These are phyloP conservation scores for Popillia japonica DNA, from an alignment of 1,140 invertebrate genomes.

Conservation along the genomic window DNA sequence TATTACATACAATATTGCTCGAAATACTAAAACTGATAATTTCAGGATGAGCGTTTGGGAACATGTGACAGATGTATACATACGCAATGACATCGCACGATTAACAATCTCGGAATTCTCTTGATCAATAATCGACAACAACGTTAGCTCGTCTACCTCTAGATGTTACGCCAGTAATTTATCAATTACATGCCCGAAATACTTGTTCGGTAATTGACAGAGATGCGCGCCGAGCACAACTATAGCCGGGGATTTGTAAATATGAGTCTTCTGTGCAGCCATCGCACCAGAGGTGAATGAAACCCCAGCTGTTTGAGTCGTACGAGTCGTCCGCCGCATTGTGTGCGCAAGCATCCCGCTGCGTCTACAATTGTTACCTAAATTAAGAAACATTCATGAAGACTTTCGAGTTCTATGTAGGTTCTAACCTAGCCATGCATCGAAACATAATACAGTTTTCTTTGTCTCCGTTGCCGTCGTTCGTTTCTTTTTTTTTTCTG, in stretches of 20 bases:
- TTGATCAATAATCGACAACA: not conserved
- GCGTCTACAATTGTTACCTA: slow-evolving; percentile 44
- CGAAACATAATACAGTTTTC: slow-evolving; percentile 18
- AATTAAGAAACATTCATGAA: slow-evolving; percentile 47
- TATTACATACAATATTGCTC: not conserved
- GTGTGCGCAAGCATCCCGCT: slow-evolving; percentile 41
- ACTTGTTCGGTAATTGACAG: slow-evolving; percentile 9
- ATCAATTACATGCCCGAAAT: slow-evolving; percentile 10
- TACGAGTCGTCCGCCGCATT: slow-evolving; percentile 36
- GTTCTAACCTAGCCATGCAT: not conserved
- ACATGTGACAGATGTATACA: too few relatives aligned
- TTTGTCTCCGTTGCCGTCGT: not conserved
- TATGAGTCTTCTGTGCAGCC: not conserved
- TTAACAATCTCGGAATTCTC: not conserved
- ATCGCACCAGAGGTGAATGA: slow-evolving; percentile 25
- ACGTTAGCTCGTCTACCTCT: not conserved
- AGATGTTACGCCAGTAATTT: slow-evolving; percentile 6
- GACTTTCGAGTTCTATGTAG: slow-evolving; percentile 12
- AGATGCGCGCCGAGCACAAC: not conserved
- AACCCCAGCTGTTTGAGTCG: slow-evolving; percentile 41
- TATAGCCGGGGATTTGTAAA: not conserved
- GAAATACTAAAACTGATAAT: too few relatives aligned
- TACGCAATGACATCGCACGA: not conserved
- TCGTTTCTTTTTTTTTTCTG: not conserved
- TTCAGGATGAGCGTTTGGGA: too few relatives aligned